Evolutionary conservation across 2,113 vertebrate genomes (phyloP).

Genomic region (Larimichthys polyactis): DNA sequence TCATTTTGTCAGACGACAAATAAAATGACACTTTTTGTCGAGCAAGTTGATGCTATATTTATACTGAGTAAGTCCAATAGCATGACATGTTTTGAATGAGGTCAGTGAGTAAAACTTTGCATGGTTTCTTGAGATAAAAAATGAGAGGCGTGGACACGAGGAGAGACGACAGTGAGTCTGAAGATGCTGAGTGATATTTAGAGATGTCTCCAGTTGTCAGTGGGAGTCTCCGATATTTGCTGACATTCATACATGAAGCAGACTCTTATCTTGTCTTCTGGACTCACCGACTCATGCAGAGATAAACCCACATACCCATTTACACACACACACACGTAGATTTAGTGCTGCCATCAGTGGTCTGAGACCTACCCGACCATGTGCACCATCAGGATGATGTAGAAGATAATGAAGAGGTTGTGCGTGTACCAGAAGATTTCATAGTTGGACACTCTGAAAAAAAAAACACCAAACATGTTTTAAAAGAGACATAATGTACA

Average conservation of each 20-base stretch:
- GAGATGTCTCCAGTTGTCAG: conserved; percentile 9
- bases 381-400: conserved; percentile 93
- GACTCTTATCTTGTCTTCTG: conserved; percentile 13
- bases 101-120: neutral
- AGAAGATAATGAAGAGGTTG: conserved; percentile 98
- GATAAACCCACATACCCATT: neutral
- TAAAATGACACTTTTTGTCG: neutral
- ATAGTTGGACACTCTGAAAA: conserved; percentile 91
- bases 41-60: neutral
- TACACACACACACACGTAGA: conserved; percentile 14
- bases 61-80: neutral
- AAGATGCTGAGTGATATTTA: neutral
- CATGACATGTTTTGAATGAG: neutral
- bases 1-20: neutral
- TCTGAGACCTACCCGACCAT: conserved; percentile 90
- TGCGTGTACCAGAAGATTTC: conserved; percentile 99
- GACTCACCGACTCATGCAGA: neutral
- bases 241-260: conserved; percentile 9
- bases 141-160: neutral
- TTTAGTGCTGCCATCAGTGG: neutral
- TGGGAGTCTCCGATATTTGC: neutral
- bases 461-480: neutral
- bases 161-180: neutral
- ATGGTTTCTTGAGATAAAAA: neutral
- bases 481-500: neutral